phyloP scores from a whole-genome alignment of 2,797 vertebrate genomes.

The Thalassophryne amazonica region DNA sequence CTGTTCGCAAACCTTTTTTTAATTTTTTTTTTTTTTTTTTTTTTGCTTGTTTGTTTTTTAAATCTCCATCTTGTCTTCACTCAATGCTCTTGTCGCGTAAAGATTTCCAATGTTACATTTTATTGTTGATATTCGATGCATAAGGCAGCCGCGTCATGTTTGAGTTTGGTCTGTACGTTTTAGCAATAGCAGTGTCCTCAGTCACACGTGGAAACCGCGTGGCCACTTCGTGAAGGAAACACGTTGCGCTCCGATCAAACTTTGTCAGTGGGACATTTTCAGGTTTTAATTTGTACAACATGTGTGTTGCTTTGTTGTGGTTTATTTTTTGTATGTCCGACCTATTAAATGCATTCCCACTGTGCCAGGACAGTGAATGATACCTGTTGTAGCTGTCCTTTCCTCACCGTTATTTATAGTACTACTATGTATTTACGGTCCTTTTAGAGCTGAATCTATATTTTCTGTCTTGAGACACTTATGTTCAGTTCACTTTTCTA shows the following conservation, averaged over 20 bases:
- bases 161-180: conserved; percentile 79
- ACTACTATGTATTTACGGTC: conserved; percentile 64
- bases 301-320: conserved; percentile 84
- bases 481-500: conserved; percentile 66
- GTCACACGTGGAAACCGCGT: conserved; percentile 88
- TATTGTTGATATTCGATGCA: conserved; percentile 58
- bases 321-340: conserved; percentile 82
- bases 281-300: conserved; percentile 89
- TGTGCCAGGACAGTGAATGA: conserved; percentile 76
- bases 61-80: conserved; percentile 54
- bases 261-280: conserved; percentile 92
- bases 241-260: conserved; percentile 86
- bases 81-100: conserved; percentile 63
- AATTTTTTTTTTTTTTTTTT: background rate
- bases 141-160: conserved; percentile 79
- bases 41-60: too few species aligned
- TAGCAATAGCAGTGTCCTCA: conserved; percentile 87
- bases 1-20: conserved; percentile 17
- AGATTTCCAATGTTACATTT: conserved; percentile 67
- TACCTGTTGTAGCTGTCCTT: conserved; percentile 72
- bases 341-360: conserved; percentile 79
- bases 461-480: conserved; percentile 70
- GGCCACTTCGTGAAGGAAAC: conserved; percentile 81
- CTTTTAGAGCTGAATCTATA: conserved; percentile 66
- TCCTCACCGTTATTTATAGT: conserved; percentile 62